These are phyloP conservation scores for Lacerta agilis DNA, from an alignment of 2,797 vertebrate genomes.

Conservation along the genomic window DNA sequence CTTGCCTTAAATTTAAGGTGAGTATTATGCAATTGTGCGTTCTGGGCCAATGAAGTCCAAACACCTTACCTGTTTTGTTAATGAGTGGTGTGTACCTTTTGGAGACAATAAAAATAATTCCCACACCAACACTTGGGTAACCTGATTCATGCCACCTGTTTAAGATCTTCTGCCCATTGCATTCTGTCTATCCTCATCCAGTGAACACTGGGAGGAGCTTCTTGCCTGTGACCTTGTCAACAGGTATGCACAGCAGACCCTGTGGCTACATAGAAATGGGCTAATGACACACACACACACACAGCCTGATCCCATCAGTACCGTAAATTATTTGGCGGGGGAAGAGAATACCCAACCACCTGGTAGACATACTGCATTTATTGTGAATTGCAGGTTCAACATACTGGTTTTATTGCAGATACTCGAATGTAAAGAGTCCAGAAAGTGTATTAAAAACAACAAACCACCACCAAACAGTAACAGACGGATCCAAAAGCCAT, in stretches of 20 bases:
- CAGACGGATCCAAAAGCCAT: slow-evolving; percentile 78
- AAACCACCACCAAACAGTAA: slow-evolving; percentile 66
- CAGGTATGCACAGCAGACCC: too few relatives aligned
- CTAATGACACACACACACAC: not conserved
- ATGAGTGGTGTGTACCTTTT: too few relatives aligned
- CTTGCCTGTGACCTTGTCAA: not conserved
- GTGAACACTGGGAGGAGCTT: too few relatives aligned
- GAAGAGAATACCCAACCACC: slow-evolving; percentile 47
- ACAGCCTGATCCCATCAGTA: not conserved
- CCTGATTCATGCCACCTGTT: not conserved
- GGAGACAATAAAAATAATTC: too few relatives aligned
- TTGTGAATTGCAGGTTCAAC: slow-evolving; percentile 91
- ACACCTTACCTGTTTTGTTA: not conserved
- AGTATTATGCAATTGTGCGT: too few relatives aligned
- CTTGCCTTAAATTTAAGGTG: not conserved
- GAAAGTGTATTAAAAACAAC: slow-evolving; percentile 77
- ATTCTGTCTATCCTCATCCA: not conserved
- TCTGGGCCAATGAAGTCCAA: not conserved
- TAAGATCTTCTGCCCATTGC: not conserved
- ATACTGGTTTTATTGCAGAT: slow-evolving; percentile 84
- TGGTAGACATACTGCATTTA: slow-evolving; percentile 90
- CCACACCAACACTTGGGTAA: not conserved
- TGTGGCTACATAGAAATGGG: too few relatives aligned
- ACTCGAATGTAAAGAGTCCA: slow-evolving; percentile 81
- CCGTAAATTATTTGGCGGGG: not conserved